phyloP scores from a whole-genome alignment of 2,797 vertebrate species.

The Tapirus indicus region DNA sequence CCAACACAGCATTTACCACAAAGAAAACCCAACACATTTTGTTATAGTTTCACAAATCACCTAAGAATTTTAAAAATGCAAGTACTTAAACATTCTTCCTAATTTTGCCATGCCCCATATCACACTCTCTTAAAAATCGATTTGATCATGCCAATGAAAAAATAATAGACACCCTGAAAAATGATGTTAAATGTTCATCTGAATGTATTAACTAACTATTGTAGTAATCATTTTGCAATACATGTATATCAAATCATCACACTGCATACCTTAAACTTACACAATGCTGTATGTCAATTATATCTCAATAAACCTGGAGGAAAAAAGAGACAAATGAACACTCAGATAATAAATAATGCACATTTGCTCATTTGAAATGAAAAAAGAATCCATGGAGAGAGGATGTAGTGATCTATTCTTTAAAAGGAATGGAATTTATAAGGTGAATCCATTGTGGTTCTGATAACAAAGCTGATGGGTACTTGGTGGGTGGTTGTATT shows the following conservation, averaged over 20 bases:
- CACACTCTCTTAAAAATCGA: neutral
- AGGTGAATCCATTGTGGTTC: neutral
- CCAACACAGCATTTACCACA: constrained; percentile 1
- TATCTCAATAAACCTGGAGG: neutral
- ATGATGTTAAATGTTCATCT: neutral
- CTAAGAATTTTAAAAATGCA: constrained; percentile 69
- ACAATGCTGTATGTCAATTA: neutral
- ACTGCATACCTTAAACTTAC: neutral
- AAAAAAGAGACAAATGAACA: neutral
- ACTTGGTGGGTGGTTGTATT: neutral
- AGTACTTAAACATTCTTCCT: neutral
- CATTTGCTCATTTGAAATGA: neutral
- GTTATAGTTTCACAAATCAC: constrained; percentile 55
- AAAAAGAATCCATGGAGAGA: neutral
- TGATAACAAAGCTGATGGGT: neutral
- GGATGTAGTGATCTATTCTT: neutral
- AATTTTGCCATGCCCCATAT: neutral
- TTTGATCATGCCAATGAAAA: neutral
- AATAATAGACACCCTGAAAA: neutral
- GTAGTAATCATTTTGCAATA: neutral
- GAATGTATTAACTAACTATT: neutral
- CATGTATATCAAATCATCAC: neutral
- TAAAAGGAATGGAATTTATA: neutral
- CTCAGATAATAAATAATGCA: neutral
- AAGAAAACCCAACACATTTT: neutral